A percentile compares a stretch with the other conserved stretches of the same genome.
Conservation (phyloP, 2,113 vertebrate genomes). For the Ochotona princeps region DNA sequence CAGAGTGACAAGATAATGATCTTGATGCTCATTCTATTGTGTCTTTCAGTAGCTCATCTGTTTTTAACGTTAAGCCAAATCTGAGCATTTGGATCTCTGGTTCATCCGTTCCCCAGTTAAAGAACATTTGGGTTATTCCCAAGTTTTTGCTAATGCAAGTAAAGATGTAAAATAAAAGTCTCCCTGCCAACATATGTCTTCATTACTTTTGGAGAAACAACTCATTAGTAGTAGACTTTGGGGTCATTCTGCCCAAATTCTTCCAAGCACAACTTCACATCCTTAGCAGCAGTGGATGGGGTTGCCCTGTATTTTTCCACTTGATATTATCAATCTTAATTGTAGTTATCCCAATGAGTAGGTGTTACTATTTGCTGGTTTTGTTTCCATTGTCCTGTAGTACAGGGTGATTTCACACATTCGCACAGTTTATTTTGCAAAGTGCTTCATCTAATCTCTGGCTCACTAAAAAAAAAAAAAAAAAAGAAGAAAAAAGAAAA, state of each 20-base stretch:
- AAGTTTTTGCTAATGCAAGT: neutral
- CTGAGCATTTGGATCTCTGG: neutral
- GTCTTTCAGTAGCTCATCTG: neutral
- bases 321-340: neutral
- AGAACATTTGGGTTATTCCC: neutral
- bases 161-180: neutral
- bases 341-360: neutral
- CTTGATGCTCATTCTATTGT: neutral
- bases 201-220: neutral
- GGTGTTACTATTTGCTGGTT: neutral
- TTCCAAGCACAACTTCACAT: neutral
- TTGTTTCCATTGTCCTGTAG: conserved; percentile 7
- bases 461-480: neutral
- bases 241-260: neutral
- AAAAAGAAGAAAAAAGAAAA: neutral
- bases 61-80: neutral
- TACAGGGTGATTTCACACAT: neutral
- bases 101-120: neutral
- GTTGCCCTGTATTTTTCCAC: neutral
- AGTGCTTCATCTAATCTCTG: conserved; percentile 30
- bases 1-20: neutral
- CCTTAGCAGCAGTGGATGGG: neutral
- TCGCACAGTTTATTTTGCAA: neutral
- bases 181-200: neutral
- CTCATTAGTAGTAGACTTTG: neutral